Evolutionary conservation across 2,797 vertebrate genomes (phyloP).

Genomic region (Botia almorhae): DNA sequence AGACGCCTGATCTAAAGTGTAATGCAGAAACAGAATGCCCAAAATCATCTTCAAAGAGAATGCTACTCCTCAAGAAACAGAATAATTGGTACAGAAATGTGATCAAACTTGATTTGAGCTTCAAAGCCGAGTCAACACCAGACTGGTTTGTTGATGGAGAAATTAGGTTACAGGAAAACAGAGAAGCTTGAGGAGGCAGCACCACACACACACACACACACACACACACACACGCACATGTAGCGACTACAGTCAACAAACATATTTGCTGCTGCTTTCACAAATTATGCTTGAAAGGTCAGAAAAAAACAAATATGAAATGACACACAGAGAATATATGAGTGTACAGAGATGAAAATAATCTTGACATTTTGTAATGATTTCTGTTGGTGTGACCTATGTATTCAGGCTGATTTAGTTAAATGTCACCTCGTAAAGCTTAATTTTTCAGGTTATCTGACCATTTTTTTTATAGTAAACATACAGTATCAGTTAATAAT

Average conservation of each 20-base stretch:
- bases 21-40: background rate
- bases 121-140: conserved; percentile 45
- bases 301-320: background rate
- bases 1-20: background rate
- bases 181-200: conserved; percentile 29
- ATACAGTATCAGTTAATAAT: background rate
- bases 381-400: too few species aligned
- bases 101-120: conserved; percentile 49
- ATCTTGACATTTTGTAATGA: too few species aligned
- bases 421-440: too few species aligned
- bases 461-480: background rate
- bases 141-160: conserved; percentile 44
- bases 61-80: conserved; percentile 1
- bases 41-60: conserved; percentile 32
- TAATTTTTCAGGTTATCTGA: background rate
- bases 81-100: background rate
- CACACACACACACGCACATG: background rate
- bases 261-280: background rate
- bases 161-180: conserved; percentile 60
- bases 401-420: too few species aligned
- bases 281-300: background rate
- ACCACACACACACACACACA: background rate
- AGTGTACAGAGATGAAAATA: too few species aligned
- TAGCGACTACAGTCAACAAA: background rate
- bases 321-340: too few species aligned